These are phyloP conservation scores for Lysandra coridon DNA, from an alignment of 2,888 invertebrate species.

Conservation along the genomic window DNA sequence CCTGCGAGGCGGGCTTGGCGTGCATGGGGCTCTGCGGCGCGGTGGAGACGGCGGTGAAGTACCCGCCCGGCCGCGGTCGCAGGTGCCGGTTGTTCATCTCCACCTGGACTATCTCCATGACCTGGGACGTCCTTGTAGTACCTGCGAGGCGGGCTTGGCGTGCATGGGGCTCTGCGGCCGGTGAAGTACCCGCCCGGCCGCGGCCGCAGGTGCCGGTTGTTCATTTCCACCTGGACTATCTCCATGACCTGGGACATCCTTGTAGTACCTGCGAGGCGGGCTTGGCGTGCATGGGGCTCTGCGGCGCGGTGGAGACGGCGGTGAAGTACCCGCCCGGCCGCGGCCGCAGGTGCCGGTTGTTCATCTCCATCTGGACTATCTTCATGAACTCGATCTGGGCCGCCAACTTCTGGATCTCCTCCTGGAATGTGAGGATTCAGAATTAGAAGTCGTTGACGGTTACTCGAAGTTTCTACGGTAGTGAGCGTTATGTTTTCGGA, in stretches of 20 bases:
- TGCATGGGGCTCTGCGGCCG: constrained; percentile 65
- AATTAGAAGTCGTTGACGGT: not conserved
- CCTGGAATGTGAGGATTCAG: constrained; percentile 70
- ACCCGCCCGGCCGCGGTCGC: too few species aligned
- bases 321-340: constrained; percentile 91
- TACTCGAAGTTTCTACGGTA: too few species aligned
- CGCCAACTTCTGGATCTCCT: constrained; percentile 94
- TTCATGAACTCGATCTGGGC: constrained; percentile 96
- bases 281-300: constrained; percentile 63
- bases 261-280: constrained; percentile 58
- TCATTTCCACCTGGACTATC: too few species aligned
- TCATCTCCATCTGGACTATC: constrained; percentile 96
- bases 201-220: constrained; percentile 91
- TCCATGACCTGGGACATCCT: too few species aligned
- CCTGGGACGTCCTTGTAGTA: constrained; percentile 36
- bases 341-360: constrained; percentile 93
- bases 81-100: too few species aligned
- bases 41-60: too few species aligned
- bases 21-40: too few species aligned
- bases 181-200: constrained; percentile 91
- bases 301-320: constrained; percentile 57
- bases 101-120: too few species aligned
- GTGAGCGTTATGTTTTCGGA: too few species aligned
- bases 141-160: constrained; percentile 61
- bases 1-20: too few species aligned